phyloP scores from a whole-genome alignment of 2,888 invertebrate species.

The Dasypolia templi region DNA sequence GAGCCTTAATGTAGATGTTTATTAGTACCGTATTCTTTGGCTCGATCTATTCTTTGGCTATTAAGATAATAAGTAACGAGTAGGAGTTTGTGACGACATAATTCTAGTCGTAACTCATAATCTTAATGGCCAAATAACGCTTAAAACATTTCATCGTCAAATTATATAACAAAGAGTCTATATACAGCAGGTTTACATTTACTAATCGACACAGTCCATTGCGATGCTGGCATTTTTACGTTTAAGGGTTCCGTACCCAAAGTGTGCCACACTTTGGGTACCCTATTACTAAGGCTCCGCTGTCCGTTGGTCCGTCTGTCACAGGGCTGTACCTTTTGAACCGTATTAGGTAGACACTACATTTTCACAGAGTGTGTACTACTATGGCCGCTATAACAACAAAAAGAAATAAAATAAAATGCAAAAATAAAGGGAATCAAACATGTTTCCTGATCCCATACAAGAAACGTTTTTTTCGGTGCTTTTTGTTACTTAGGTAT shows the following conservation, averaged over 20 bases:
- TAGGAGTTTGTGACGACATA: too few species aligned
- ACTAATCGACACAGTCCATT: conserved; percentile 20
- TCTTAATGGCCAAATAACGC: conserved; percentile 5
- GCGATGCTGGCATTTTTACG: conserved; percentile 14
- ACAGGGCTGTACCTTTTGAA: too few species aligned
- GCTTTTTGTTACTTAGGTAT: neutral
- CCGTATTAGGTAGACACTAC: neutral
- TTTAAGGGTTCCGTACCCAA: neutral
- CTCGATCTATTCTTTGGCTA: too few species aligned
- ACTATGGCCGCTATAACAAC: neutral
- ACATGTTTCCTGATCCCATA: too few species aligned
- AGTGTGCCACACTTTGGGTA: neutral
- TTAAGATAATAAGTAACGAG: too few species aligned
- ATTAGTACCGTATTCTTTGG: too few species aligned
- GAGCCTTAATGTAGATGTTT: too few species aligned
- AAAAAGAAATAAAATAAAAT: too few species aligned
- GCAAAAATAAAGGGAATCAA: too few species aligned
- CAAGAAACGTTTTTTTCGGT: too few species aligned
- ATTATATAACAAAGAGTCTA: conserved; percentile 26
- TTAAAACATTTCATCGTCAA: conserved; percentile 6
- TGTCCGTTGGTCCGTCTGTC: too few species aligned
- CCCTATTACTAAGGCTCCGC: too few species aligned
- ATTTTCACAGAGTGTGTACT: neutral
- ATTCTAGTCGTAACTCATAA: neutral
- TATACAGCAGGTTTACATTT: conserved; percentile 12